Percentiles rank a stretch among this genome's conserved stretches.
phyloP scores from a whole-genome alignment of 2,888 invertebrate species.

The Meiosimyza platycephala region DNA sequence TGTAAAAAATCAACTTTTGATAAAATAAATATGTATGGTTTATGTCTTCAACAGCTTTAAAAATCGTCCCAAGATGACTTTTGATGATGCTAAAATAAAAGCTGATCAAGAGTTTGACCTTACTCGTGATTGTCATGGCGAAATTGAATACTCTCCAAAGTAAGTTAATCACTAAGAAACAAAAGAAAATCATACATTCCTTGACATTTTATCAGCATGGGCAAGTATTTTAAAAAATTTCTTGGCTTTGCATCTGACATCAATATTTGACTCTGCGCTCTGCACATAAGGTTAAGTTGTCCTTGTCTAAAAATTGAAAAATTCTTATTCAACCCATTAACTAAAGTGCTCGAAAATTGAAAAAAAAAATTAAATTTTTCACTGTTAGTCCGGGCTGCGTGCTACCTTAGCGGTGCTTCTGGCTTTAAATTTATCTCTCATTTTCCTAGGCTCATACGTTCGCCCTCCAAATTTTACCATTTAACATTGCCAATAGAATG shows the following conservation, averaged over 20 bases:
- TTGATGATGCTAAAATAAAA: constrained; percentile 82
- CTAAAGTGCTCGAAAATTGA: no score
- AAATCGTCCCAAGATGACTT: constrained; percentile 93
- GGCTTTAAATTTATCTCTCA: no score
- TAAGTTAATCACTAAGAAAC: constrained; percentile 65
- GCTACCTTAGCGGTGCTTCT: no score
- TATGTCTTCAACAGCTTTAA: constrained; percentile 78
- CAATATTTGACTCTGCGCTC: background rate
- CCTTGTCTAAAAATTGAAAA: no score
- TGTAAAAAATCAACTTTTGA: background rate
- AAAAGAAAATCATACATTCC: background rate
- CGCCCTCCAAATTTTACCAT: no score
- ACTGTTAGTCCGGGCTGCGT: no score
- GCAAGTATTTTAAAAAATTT: constrained; percentile 22
- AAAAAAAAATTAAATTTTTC: no score
- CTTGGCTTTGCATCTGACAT: background rate
- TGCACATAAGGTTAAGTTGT: no score
- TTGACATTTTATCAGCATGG: background rate
- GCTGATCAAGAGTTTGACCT: constrained; percentile 93
- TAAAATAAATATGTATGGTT: background rate
- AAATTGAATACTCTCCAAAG: constrained; percentile 91
- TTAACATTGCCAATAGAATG: no score
- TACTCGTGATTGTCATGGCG: constrained; percentile 80
- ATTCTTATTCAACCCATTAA: no score
- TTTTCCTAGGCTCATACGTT: no score